Evolutionary conservation across 2,888 invertebrate species (phyloP).

Genomic region (Calliopum simillimum): DNA sequence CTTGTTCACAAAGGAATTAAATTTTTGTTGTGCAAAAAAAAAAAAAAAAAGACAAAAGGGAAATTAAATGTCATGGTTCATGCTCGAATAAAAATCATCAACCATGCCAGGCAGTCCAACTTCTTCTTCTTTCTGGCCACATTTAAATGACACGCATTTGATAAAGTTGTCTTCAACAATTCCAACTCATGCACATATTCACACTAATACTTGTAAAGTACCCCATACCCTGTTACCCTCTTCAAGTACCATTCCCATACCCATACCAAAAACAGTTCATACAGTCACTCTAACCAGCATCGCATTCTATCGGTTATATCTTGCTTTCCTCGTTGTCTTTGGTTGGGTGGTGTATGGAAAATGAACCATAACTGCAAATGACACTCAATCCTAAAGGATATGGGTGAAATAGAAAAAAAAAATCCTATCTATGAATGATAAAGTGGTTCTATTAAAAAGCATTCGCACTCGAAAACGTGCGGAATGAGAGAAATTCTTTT

Average conservation of each 20-base stretch:
- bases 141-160: conserved; percentile 35
- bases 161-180: conserved; percentile 29
- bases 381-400: conserved; percentile 44
- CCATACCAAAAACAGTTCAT: conserved; percentile 2
- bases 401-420: background rate
- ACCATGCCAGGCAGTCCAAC: conserved; percentile 5
- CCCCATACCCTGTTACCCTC: background rate
- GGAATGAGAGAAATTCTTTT: conserved; percentile 24
- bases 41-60: conserved; percentile 25
- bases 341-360: conserved; percentile 11
- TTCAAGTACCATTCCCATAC: too few species aligned
- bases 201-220: too few species aligned
- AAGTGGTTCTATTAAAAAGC: conserved; percentile 30
- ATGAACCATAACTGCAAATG: conserved; percentile 42
- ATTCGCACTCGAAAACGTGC: conserved; percentile 22
- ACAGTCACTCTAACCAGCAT: background rate
- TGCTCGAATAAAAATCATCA: conserved; percentile 12
- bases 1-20: background rate
- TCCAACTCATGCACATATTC: too few species aligned
- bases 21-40: background rate
- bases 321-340: too few species aligned
- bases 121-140: conserved; percentile 22
- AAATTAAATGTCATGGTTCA: conserved; percentile 37
- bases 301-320: background rate
- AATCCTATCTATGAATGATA: conserved; percentile 26